Base-by-base conservation (phyloP, 2,113 vertebrate species). In the Calyptommatus sinebrachiatus region DNA sequence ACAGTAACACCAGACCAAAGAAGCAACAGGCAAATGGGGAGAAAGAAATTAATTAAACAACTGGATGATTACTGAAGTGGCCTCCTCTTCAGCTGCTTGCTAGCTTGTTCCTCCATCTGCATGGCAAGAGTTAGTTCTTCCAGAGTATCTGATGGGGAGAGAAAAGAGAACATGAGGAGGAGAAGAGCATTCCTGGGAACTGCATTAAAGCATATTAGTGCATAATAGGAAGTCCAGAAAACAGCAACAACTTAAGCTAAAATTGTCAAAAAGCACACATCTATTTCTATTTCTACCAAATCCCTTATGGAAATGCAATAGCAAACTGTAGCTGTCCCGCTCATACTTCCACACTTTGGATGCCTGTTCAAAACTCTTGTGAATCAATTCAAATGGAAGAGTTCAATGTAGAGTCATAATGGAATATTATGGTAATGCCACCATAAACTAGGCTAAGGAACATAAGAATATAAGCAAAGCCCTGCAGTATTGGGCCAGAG, bases 41-140 rank as follows among this genome's bases (percentile, higher is more conserved):
- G 4, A 18, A 67, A 73, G 48, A 62, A 24, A 61, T 79, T 29
- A 85, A 78, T 73, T 86, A 85, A 76, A 81, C 72, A 86, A 73
- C 31, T 80, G 86, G 20, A 4, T 84, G 41, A 53, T 93, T 87
- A 90, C 67, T 93, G 88, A 89, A 77, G 90, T 70, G 84, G 87
- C 62, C 88, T 88, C 87, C 83, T 29, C 70, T 70, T 91, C 24
- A 95, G 91, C 79, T 96, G 92, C 88, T 92, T 94, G 92, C 94
- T 95, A 82, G 94, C 94, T 86, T 94, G 94, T 16, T 95, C 94
- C 71, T 95, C 95, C 79, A 91, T 82, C 76, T 95, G 93, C 91
- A 95, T 92, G 84, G 95, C 95, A 68, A 89, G 62, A 5, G 61
- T 90, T 83, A 95, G 84, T 83, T 91, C 84, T 72, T 90, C 89